phyloP scores from a whole-genome alignment of 2,113 vertebrate species.

The Cavia aperea region DNA sequence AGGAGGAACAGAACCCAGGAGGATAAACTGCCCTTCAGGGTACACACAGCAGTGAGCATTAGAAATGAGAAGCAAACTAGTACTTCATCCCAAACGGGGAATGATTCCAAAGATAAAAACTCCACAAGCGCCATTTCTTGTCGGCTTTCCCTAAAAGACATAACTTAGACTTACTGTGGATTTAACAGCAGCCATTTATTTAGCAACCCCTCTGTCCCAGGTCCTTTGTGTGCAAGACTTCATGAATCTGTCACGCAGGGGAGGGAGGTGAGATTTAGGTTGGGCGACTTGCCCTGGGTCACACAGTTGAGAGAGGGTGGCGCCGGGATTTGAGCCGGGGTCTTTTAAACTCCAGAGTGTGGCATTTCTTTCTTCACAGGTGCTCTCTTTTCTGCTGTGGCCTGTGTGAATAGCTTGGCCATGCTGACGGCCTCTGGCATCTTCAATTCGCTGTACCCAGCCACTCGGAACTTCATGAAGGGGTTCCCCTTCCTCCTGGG shows the following conservation, averaged over 20 bases:
- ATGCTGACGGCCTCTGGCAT: slow-evolving; percentile 82
- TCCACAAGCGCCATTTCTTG: not conserved
- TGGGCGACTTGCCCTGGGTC: not conserved
- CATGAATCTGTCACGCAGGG: not conserved
- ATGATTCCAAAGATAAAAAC: not conserved
- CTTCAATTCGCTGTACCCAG: slow-evolving; percentile 92
- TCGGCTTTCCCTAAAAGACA: not conserved
- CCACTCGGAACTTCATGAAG: slow-evolving; percentile 88
- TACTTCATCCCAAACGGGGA: not conserved
- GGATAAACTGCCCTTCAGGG: not conserved
- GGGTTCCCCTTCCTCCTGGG: slow-evolving; percentile 93
- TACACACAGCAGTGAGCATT: not conserved
- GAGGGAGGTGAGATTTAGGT: not conserved
- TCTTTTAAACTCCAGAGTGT: not conserved
- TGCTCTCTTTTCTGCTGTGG: slow-evolving; percentile 89
- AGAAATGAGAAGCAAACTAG: not conserved
- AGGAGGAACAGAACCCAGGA: not conserved
- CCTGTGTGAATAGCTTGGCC: slow-evolving; percentile 86
- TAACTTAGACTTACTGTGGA: not conserved
- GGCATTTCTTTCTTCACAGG: slow-evolving; percentile 73
- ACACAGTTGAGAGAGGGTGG: not conserved
- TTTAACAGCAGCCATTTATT: not conserved
- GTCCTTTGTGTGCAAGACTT: not conserved
- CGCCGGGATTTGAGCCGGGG: not conserved
- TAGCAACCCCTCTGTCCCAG: not conserved